Evolutionary conservation across 2,797 vertebrate species (phyloP), one percentile per base, ranked within the genome.

Genomic region (Sebastiscus albofasciatus): DNA sequence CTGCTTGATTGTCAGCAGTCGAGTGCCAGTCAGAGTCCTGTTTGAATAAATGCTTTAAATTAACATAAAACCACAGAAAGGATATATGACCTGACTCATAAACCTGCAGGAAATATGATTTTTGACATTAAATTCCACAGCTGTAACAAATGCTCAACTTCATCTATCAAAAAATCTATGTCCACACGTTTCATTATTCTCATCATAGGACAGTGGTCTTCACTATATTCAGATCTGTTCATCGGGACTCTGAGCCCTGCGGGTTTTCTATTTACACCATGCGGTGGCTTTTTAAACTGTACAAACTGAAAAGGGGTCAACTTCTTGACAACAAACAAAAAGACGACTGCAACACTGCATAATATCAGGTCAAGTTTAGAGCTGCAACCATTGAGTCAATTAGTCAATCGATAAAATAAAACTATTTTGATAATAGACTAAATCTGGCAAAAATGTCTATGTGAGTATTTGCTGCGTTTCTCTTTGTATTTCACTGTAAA

Each of bases 301-400:
- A 0, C 42, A 46, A 46, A 46, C 42, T 46, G 16, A 46, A 46
- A 46, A 46, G 0, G 6, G 42, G 42, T 46, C 42, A 46, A 18
- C 16, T 7, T 46, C 42, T 0, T 52, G 18, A 52, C 8, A 52
- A 52, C 55, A 56, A 56, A 26, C 18, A 52, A 22, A 22, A n/a
- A 6, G 4, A 55, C 1, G 9, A 55, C 10, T 13, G 1, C n/a
- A 55, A 11, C 22, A 55, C 20, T 52, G 20, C 20, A 9, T 54
- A 54, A 55, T 55, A 22, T 55, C 18, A 46, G 6, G 42, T 46
- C 16, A 46, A 46, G 0, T 8, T 46, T 4, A 46, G 16, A 46
- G 1, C 49, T 52, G 49, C 20, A 52, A n/a, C 20, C 20, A 52
- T n/a, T n/a, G 20, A 52, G 0, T n/a, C 7, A 0, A 20, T 0